Base-by-base conservation (phyloP, 2,888 invertebrate species). In the Xanthia togata region DNA sequence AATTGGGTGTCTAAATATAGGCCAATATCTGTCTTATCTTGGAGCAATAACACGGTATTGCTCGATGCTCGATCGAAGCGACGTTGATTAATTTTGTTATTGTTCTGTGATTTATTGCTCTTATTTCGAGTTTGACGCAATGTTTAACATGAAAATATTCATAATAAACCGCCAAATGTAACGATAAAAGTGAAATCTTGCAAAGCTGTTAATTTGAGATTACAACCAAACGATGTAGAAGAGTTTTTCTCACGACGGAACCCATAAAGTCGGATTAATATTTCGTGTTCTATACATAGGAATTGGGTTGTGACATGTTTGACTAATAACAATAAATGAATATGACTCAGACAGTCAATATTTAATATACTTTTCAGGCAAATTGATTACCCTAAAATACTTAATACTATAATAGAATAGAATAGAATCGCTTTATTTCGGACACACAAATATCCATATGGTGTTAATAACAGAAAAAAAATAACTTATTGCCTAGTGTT, bases 31-130 rank as follows among this genome's bases (percentile, higher is more conserved):
- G 62, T 60, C 63, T 68, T 74, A 60, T 82, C 74, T 83, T 57
- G 38, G 47, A 73, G 53, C 68, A 74, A 75, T 73, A 75, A 60
- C 72, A 38, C 12, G 68, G 68, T 73, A 69, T 78, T 67, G 53
- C 41, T 60, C 59, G 31, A 81, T 69, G 35, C 31, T 73, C 53
- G 69, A 63, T 74, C 63, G 53, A 78, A 53, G 60, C 57, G 63
- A 78, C 72, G 70, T 64, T 82, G 82, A 75, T 82, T 82, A 85
- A 82, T 85, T 74, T 85, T 64, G 68, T 67, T 81, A 78, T 74
- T 70, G 76, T 62, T 50, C 38, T 68, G 47, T 73, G 75, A 85
- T 82, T 75, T 75, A 78, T 74, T 60, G n/a, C 67, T 60, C n/a
- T 72, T 74, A 74, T 67, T 81, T 63, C 8, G 50, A 63, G 35